Conservation (phyloP, 2,797 vertebrate species). For the Halcyon smyrnensis region DNA sequence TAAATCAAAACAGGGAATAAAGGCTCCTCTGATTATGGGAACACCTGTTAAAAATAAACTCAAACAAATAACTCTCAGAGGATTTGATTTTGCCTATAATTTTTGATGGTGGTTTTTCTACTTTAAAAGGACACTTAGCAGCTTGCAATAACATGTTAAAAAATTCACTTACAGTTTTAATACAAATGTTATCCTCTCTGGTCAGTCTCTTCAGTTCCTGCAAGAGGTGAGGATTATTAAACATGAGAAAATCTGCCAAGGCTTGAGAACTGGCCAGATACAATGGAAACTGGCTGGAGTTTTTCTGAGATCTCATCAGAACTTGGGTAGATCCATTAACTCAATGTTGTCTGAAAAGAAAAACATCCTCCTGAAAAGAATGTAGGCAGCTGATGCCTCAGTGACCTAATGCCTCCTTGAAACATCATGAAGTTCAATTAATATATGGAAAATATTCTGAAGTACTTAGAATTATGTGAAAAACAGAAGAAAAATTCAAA, state of each 20-base stretch:
- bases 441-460: neutral
- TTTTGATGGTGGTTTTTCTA: conserved; percentile 29
- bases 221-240: neutral
- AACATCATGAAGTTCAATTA: neutral
- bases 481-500: neutral
- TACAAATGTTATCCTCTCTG: neutral
- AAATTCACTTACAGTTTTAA: neutral
- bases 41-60: conserved; percentile 50
- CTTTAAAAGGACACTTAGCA: conserved; percentile 21
- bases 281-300: neutral
- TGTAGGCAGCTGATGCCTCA: neutral
- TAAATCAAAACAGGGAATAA: conserved; percentile 35
- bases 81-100: conserved; percentile 20
- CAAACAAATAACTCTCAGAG: neutral
- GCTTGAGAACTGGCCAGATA: neutral
- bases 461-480: neutral
- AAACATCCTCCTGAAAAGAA: neutral
- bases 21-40: neutral
- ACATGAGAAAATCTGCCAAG: neutral
- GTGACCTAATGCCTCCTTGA: neutral
- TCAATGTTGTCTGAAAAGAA: neutral
- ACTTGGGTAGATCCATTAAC: neutral
- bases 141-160: conserved; percentile 20
- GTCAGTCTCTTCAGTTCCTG: neutral
- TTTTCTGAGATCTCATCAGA: neutral